A percentile compares a stretch with the other conserved stretches of the same genome.
These are phyloP conservation scores for Cyprinella venusta DNA, from an alignment of 2,797 vertebrate genomes.

Conservation along the genomic window DNA sequence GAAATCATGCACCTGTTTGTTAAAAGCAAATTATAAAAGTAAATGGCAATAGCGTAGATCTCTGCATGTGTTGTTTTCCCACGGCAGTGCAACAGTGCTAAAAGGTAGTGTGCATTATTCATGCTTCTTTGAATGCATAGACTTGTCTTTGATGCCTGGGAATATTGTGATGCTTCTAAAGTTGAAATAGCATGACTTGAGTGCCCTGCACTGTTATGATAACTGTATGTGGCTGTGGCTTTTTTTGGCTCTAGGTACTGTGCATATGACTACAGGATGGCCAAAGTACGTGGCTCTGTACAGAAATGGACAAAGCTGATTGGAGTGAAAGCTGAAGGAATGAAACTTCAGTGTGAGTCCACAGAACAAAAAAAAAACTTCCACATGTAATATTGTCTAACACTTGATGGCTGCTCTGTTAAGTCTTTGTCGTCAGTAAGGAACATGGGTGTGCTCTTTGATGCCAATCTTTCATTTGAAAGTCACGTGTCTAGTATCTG, in stretches of 20 bases:
- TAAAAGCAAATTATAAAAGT: constrained; percentile 10
- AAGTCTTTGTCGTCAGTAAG: no score
- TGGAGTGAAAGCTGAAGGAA: no score
- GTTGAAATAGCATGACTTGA: constrained; percentile 2
- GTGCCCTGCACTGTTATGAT: neutral
- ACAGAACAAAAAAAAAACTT: no score
- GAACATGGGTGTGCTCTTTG: no score
- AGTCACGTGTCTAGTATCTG: no score
- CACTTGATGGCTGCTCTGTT: no score
- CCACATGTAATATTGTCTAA: no score
- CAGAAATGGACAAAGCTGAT: neutral
- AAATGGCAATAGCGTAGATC: neutral
- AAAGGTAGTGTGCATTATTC: constrained; percentile 8
- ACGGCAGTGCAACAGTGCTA: neutral
- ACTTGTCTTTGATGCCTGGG: neutral
- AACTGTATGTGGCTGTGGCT: neutral
- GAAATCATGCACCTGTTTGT: neutral
- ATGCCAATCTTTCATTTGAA: no score
- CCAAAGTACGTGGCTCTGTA: neutral
- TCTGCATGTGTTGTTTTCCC: constrained; percentile 23
- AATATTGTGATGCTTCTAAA: neutral
- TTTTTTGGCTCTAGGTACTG: neutral
- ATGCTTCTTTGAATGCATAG: neutral
- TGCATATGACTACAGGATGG: neutral
- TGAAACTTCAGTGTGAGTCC: neutral